Percentiles rank a stretch among this genome's conserved stretches.
These are phyloP conservation scores for Heliconius congener DNA, from an alignment of 1,140 invertebrate species.

Conservation along the genomic window DNA sequence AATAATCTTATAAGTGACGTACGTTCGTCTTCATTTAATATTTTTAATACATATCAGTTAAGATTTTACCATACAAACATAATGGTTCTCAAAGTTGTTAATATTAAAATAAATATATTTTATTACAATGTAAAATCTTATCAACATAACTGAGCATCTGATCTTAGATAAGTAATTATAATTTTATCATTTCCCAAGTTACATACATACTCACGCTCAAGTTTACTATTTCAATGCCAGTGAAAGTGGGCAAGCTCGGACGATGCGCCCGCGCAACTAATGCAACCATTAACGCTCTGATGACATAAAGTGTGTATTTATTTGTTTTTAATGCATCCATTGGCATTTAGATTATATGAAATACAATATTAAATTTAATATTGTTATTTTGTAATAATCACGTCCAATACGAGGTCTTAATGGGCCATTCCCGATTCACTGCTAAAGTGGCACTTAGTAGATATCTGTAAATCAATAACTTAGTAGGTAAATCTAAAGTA, in stretches of 20 bases:
- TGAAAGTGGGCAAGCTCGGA: conserved; percentile 58
- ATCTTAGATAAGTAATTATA: conserved; percentile 1
- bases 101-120: background rate
- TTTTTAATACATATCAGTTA: background rate
- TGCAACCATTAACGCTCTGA: conserved; percentile 27
- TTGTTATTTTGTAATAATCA: conserved; percentile 15
- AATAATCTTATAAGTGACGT: background rate
- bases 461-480: background rate
- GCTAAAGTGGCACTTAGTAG: conserved; percentile 2
- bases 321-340: conserved; percentile 25
- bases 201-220: conserved; percentile 23
- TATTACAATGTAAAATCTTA: background rate
- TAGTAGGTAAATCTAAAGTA: background rate
- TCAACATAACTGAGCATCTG: background rate
- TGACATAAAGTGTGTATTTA: conserved; percentile 30
- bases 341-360: conserved; percentile 16
- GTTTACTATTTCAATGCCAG: conserved; percentile 56
- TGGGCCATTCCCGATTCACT: background rate
- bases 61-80: background rate
- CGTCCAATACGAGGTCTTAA: background rate
- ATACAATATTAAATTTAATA: background rate
- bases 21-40: too few species aligned
- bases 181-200: conserved; percentile 10
- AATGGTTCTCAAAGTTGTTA: background rate
- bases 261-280: conserved; percentile 41